phyloP scores from a whole-genome alignment of 2,797 vertebrate genomes.

The Onychomys leucogaster region DNA sequence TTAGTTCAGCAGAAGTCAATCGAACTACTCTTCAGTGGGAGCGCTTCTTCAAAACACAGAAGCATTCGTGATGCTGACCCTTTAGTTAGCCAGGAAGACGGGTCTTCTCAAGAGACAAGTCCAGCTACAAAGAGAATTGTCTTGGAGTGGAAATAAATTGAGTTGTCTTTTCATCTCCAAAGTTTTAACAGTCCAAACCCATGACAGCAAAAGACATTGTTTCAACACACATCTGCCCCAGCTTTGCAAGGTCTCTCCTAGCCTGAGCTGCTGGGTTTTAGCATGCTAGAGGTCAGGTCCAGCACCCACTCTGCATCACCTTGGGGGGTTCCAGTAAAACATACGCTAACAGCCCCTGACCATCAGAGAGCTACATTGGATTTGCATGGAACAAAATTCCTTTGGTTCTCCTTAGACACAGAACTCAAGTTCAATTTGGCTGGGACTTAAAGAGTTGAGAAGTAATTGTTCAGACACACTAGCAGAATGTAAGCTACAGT shows the following conservation, averaged over 20 bases:
- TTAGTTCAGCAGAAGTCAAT: constrained; percentile 73
- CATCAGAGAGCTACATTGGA: neutral
- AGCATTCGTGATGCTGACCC: no score
- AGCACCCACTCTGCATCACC: neutral
- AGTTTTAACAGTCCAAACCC: neutral
- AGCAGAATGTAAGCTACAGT: neutral
- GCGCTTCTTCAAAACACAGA: constrained; percentile 57
- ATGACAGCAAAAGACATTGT: neutral
- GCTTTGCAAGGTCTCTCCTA: neutral
- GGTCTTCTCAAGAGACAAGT: neutral
- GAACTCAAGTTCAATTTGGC: constrained; percentile 47
- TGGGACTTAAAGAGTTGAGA: neutral
- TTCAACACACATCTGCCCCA: neutral
- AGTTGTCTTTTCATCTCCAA: neutral
- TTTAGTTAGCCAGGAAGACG: constrained; percentile 33
- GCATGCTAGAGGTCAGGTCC: neutral
- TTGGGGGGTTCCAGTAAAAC: neutral
- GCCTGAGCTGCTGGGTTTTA: neutral
- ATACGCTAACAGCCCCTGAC: neutral
- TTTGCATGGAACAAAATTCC: neutral
- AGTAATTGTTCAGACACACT: neutral
- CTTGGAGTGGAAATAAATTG: constrained; percentile 30
- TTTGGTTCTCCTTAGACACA: neutral
- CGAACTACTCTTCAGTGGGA: neutral
- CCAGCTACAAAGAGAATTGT: constrained; percentile 43